Percentiles rank a stretch among this genome's conserved stretches.
Conservation (phyloP, 2,113 vertebrate species). For the Neotoma lepida region DNA sequence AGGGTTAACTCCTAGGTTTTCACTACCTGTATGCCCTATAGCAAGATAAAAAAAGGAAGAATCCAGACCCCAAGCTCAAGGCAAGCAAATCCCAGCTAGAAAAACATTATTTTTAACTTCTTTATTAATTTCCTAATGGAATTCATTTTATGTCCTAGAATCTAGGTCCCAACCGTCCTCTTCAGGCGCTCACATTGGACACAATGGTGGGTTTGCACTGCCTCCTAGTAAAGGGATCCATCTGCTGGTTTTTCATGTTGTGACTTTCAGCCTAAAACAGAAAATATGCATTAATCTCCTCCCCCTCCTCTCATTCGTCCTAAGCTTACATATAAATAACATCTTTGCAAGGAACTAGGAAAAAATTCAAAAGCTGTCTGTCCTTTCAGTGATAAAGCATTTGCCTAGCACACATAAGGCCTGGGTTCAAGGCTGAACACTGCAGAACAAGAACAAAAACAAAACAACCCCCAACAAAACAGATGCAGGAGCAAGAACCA, state of each 20-base stretch:
- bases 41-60: constrained; percentile 65
- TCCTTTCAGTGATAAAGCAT: not conserved
- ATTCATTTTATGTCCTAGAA: constrained; percentile 72
- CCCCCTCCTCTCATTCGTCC: not conserved
- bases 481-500: not conserved
- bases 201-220: constrained; percentile 99
- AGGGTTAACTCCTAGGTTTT: constrained; percentile 33
- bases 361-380: not conserved
- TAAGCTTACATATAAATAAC: not conserved
- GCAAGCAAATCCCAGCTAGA: constrained; percentile 68
- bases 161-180: constrained; percentile 65
- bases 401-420: not conserved
- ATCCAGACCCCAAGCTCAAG: constrained; percentile 55
- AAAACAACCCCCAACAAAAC: not conserved
- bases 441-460: not conserved
- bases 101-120: constrained; percentile 72
- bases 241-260: constrained; percentile 97
- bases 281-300: constrained; percentile 24
- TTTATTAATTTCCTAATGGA: constrained; percentile 67
- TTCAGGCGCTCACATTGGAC: constrained; percentile 93
- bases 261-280: constrained; percentile 94
- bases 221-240: constrained; percentile 98
- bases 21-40: constrained; percentile 30
- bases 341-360: not conserved
- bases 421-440: not conserved